A percentile compares a stretch with the other conserved stretches of the same genome.
Evolutionary conservation across 2,113 vertebrate species (phyloP).

Genomic region (Phyllostomus hastatus): DNA sequence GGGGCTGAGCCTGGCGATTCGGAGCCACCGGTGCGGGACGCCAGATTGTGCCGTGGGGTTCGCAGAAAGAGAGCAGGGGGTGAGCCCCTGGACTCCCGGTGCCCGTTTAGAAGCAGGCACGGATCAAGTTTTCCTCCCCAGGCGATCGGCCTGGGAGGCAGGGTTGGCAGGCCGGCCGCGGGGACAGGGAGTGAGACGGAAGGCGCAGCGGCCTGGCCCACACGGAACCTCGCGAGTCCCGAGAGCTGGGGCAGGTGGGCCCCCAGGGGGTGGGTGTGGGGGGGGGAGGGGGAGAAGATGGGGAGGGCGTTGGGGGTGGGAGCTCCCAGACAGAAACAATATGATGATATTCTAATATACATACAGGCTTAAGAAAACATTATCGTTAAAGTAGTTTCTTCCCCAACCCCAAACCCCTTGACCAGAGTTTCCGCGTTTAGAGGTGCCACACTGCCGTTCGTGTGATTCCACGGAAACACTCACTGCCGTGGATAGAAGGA

Average conservation of each 20-base stretch:
- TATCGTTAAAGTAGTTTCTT: neutral
- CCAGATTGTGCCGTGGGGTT: rapidly evolving
- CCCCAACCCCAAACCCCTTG: neutral
- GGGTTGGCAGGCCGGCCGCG: neutral
- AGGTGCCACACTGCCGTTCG: neutral
- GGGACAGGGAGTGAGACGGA: neutral
- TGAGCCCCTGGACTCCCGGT: neutral
- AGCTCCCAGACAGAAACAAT: neutral
- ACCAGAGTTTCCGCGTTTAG: neutral
- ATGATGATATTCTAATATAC: neutral
- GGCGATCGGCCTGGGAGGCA: neutral
- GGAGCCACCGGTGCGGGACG: neutral
- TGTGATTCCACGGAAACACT: neutral
- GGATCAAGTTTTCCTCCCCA: neutral
- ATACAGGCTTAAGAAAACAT: neutral
- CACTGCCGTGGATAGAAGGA: neutral
- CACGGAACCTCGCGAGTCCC: neutral
- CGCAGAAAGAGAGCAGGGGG: neutral
- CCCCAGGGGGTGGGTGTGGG: neutral
- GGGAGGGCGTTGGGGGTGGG: too few relatives aligned
- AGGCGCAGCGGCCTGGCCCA: neutral
- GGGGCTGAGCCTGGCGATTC: neutral
- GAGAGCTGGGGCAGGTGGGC: neutral
- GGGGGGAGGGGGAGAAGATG: too few relatives aligned
- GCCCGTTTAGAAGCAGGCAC: neutral